Evolutionary conservation across 2,113 vertebrate genomes (phyloP), one percentile per base, ranked within the genome.

Genomic region (Suricata suricatta): DNA sequence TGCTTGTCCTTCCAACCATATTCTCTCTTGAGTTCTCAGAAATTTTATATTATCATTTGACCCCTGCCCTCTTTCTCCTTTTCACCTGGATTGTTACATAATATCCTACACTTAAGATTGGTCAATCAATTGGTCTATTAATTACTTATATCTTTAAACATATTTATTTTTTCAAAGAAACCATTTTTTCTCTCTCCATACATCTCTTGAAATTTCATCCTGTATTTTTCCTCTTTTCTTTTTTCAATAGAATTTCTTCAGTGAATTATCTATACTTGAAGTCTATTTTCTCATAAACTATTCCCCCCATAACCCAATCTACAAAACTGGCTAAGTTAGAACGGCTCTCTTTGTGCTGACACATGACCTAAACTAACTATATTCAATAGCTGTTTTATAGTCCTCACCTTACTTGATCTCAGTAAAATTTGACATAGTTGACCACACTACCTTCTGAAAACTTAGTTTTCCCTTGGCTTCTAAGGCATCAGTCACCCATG

Each of bases 311-410:
- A 83, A 52, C 0, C 4, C 4, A 81, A 50, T 57, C 87, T 81
- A 14, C 41, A 68, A 77, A 80, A 54, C 0, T 64, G 38, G 57
- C 15, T 90, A 31, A 35, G 52, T 57, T 7, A 90, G 71, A 89
- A 72, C 33, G 66, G 10, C 38, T 72, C 13, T 87, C 29, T 84
- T 23, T 44, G 1, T 57, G 17, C 9, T 11, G 74, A 50, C 50
- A 64, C 21, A 79, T 71, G 38, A 63, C 27, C 54, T 66, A 90
- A 69, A 82, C 94, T 68, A 90, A 38, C 12, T 68, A 23, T 57
- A 84, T 12, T 74, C n/a, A 90, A 21, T 85, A 74, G 64, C 50
- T 93, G 77, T 85, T 96, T 83, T 87, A 85, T 77, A 91, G 52
- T 72, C 54, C 17, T 69, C n/a, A 80, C 21, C 10, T 95, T 47